A percentile compares a stretch with the other conserved stretches of the same genome.
Evolutionary conservation across 2,888 invertebrate genomes (phyloP).

Genomic region (Hypsopygia costalis): DNA sequence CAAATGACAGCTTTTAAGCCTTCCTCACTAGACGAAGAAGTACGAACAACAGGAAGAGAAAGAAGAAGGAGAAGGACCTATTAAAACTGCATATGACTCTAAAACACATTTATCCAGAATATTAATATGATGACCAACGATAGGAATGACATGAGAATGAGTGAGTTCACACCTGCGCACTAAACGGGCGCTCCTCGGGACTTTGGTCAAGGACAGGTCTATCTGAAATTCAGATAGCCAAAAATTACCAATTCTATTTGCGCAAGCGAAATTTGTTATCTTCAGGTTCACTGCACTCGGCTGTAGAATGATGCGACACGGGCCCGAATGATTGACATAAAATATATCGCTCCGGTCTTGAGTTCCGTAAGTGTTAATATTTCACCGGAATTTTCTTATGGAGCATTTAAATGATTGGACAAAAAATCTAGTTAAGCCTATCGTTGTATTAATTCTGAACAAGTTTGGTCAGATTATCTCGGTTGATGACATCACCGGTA

Average conservation of each 20-base stretch:
- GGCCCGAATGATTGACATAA: slow-evolving; percentile 17
- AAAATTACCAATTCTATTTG: slow-evolving; percentile 38
- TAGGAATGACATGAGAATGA: too few species aligned
- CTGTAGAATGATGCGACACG: slow-evolving; percentile 9
- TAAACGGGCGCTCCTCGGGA: slow-evolving; percentile 18
- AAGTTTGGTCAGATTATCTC: slow-evolving; percentile 44
- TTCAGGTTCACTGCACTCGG: slow-evolving; percentile 36
- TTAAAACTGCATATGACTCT: too few species aligned
- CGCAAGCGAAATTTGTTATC: slow-evolving; percentile 26
- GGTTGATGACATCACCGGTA: slow-evolving; percentile 48
- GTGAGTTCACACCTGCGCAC: slow-evolving; percentile 7
- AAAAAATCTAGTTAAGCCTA: slow-evolving; percentile 3
- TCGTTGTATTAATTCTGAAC: slow-evolving; percentile 27
- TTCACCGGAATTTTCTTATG: too few species aligned
- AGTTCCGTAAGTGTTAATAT: slow-evolving; percentile 2
- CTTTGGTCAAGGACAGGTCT: slow-evolving; percentile 42
- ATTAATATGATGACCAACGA: not conserved
- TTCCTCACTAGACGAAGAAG: too few species aligned
- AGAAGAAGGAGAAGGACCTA: too few species aligned
- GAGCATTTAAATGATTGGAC: too few species aligned
- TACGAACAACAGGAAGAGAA: too few species aligned
- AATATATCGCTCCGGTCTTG: slow-evolving; percentile 1
- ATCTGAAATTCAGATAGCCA: slow-evolving; percentile 45
- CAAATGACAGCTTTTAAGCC: too few species aligned
- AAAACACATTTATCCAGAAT: too few species aligned